These are phyloP conservation scores for Adelosebastes latens DNA, from an alignment of 2,797 vertebrate species.

Conservation along the genomic window DNA sequence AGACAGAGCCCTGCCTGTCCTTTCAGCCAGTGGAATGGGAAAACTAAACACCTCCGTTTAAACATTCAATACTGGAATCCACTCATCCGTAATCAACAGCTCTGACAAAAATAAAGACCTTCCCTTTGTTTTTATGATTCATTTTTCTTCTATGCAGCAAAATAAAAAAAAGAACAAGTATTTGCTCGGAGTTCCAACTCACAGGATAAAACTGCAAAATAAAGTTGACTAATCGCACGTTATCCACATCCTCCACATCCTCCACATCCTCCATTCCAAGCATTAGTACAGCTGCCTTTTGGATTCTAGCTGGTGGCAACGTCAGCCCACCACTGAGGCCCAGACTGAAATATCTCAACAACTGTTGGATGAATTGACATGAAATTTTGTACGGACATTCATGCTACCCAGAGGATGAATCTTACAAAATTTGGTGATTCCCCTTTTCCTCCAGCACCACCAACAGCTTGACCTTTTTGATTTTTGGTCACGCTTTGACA, in stretches of 20 bases:
- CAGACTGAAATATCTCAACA: neutral
- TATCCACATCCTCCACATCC: slow-evolving; percentile 12
- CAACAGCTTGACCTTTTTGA: neutral
- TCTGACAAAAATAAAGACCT: slow-evolving; percentile 23
- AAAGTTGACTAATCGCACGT: neutral
- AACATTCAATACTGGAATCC: slow-evolving; percentile 65
- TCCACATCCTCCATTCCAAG: slow-evolving; percentile 3
- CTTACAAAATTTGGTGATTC: neutral
- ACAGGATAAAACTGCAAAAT: neutral
- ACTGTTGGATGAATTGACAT: neutral
- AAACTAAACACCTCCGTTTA: slow-evolving; percentile 73
- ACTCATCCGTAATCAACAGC: slow-evolving; percentile 63
- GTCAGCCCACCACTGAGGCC: neutral
- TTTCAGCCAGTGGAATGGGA: slow-evolving; percentile 67
- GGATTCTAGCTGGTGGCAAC: neutral
- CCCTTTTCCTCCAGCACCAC: neutral
- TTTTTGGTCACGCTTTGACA: neutral
- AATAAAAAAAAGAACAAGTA: slow-evolving; percentile 15
- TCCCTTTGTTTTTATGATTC: slow-evolving; percentile 55
- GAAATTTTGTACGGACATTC: neutral
- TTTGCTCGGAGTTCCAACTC: neutral
- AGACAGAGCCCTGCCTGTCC: slow-evolving; percentile 70
- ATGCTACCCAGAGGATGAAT: neutral
- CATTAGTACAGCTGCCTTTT: neutral
- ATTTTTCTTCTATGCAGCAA: slow-evolving; percentile 21